Evolutionary conservation across 2,113 vertebrate species (phyloP).

Genomic region (Prunella fulvescens): DNA sequence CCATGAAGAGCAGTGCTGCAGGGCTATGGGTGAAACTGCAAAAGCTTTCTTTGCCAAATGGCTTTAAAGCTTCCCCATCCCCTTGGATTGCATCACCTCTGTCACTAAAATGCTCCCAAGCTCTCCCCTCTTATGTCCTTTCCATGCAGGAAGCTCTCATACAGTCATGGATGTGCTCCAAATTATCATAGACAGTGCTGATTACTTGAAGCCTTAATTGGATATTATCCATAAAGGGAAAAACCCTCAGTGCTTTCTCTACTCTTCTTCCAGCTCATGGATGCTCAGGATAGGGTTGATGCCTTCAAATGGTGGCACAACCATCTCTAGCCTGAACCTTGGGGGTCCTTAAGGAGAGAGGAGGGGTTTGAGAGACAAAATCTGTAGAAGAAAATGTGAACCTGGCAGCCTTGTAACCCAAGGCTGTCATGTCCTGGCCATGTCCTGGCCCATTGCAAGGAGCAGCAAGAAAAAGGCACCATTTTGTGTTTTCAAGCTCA

Average conservation of each 20-base stretch:
- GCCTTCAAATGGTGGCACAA: background rate
- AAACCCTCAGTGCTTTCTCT: background rate
- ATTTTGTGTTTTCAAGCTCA: background rate
- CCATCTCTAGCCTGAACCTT: background rate
- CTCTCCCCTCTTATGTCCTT: background rate
- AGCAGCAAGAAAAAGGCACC: background rate
- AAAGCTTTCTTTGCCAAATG: background rate
- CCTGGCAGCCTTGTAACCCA: background rate
- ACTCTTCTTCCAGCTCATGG: background rate
- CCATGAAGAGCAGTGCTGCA: accelerated
- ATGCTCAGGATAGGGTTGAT: background rate
- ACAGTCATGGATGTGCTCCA: background rate
- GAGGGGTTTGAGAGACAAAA: background rate
- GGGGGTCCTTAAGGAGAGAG: background rate
- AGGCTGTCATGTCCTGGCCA: too few relatives aligned
- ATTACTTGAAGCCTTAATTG: background rate
- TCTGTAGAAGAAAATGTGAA: background rate
- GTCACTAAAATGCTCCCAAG: background rate
- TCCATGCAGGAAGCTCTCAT: background rate
- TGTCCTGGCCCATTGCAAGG: background rate
- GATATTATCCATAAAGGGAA: background rate
- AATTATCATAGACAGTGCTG: background rate
- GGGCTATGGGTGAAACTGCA: accelerated
- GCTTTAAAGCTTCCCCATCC: background rate
- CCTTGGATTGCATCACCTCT: background rate